Conservation (phyloP, 2,113 vertebrate species). For the Silurus meridionalis region DNA sequence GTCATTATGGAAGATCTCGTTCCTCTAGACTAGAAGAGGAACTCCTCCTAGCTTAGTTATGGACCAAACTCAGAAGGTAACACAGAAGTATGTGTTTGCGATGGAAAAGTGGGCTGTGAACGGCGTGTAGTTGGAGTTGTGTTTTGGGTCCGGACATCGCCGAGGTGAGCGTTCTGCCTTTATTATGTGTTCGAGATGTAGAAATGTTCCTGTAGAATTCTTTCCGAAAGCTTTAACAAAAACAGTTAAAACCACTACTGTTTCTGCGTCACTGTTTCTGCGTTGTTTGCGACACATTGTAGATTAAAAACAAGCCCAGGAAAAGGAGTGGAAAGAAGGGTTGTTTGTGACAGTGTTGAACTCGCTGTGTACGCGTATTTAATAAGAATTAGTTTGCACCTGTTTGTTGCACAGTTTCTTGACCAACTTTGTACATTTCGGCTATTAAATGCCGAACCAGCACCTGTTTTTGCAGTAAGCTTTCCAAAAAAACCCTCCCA, state of each 20-base stretch:
- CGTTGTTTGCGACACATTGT: not conserved
- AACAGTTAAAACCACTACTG: not conserved
- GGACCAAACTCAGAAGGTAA: not conserved
- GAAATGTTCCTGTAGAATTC: not conserved
- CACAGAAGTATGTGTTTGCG: not conserved
- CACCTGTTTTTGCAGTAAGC: constrained; percentile 21
- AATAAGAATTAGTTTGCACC: no score
- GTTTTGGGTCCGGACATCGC: no score
- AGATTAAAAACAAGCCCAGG: not conserved
- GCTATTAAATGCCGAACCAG: not conserved
- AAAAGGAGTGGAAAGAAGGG: no score
- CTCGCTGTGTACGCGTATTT: not conserved
- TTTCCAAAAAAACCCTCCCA: not conserved
- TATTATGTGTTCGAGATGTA: no score
- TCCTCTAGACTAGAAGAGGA: constrained; percentile 2
- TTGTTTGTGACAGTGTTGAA: not conserved
- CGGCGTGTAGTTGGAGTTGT: not conserved
- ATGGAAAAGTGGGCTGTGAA: not conserved
- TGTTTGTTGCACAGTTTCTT: not conserved
- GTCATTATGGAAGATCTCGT: not conserved
- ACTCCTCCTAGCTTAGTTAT: not conserved
- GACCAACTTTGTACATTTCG: not conserved
- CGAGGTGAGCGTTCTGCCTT: constrained; percentile 37
- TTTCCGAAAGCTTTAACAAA: not conserved
- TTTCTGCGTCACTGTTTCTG: not conserved